Evolutionary conservation across 64 coral and sea anemone genomes (phyloP), one percentile per base, ranked within the genome.

Genomic region (Anthopleura sola): DNA sequence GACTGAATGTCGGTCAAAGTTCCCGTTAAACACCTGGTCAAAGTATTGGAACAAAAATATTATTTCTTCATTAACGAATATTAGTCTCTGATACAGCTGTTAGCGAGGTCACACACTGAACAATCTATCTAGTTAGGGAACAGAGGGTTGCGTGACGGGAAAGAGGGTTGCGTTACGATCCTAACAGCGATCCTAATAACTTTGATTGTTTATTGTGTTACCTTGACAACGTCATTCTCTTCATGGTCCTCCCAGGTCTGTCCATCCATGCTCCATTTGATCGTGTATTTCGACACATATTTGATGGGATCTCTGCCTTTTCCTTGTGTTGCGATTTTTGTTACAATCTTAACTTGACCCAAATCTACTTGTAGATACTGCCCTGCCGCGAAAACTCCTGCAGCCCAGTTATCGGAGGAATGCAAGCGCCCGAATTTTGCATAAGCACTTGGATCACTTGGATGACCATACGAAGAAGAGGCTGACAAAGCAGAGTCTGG

Each of bases 211-310:
- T 56, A 56, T 13, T 5, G 19, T n/a, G 24, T 66, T 66, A 66
- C 60, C 60, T 66, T 66, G 60, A 66, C 60, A 66, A 66, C 60
- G 60, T n/a, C 60, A 28, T 66, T 66, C 60, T 66, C 60, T 66
- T 66, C 26, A n/a, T 66, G 24, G 21, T 66, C 60, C n/a, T 23
- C 24, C 60, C 60, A 66, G 24, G 24, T 9, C n/a, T 66, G 60
- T 66, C 5, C n/a, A 23, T 66, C 60, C 3, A 23, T 66, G 60
- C 60, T 66, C 60, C 60, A 66, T 9, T 28, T 66, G 10, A 66
- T 66, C 20, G 0, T 26, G 60, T 66, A 66, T 66, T 66, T 66
- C 21, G 60, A 26, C 60, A 66, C 60, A 66, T 66, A 66, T 28
- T 66, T 66, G 21, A 26, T 1, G n/a, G n/a, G 60, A 3, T 24